A percentile compares a stretch with the other conserved stretches of the same genome.
Evolutionary conservation across 1,140 invertebrate genomes (phyloP).

Genomic region (Amyelois transitella): DNA sequence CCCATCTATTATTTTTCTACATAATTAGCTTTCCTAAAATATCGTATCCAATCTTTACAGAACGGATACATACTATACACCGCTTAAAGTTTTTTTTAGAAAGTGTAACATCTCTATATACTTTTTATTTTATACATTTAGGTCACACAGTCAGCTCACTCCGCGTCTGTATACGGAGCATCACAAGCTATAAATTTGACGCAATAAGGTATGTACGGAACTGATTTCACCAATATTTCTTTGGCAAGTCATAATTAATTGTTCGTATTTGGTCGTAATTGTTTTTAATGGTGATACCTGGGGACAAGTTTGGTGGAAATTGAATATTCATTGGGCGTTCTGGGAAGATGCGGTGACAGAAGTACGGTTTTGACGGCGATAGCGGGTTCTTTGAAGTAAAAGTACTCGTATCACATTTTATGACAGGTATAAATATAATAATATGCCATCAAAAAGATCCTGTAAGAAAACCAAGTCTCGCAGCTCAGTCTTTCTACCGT

Average conservation of each 20-base stretch:
- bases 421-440: not conserved
- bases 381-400: not conserved
- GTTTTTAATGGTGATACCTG: not conserved
- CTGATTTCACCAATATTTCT: not conserved
- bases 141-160: not conserved
- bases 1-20: too few relatives aligned
- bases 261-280: not conserved
- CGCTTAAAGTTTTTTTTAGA: not conserved
- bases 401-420: not conserved
- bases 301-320: not conserved
- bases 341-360: not conserved
- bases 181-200: not conserved
- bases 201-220: not conserved
- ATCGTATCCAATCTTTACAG: too few relatives aligned
- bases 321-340: not conserved
- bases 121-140: not conserved
- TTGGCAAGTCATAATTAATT: not conserved
- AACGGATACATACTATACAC: not conserved
- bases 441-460: too few relatives aligned
- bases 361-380: not conserved
- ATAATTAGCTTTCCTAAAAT: too few relatives aligned
- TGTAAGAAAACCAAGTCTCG: too few relatives aligned
- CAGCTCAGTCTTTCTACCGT: too few relatives aligned
- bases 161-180: not conserved
- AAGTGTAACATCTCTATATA: not conserved